A percentile compares a stretch with the other conserved stretches of the same genome.
phyloP scores from a whole-genome alignment of 2,888 invertebrate species.

The Ctena decussata region DNA sequence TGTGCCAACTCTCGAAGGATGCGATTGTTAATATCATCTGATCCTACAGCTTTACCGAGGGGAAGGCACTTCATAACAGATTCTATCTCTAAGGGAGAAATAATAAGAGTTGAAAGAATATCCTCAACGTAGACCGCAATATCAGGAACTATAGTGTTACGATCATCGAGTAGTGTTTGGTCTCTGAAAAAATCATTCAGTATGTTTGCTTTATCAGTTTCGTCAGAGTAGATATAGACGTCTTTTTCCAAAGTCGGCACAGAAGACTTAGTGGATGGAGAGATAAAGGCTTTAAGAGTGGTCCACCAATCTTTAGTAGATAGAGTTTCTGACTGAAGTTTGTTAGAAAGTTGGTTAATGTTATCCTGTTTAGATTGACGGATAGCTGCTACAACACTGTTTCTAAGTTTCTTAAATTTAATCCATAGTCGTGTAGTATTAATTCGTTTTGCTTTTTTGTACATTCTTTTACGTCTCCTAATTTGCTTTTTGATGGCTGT shows the following conservation, averaged over 20 bases:
- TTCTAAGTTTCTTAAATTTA: background rate
- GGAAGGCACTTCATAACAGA: too few relatives aligned
- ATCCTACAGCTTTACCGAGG: too few relatives aligned
- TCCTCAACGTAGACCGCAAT: too few relatives aligned
- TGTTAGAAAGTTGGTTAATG: background rate
- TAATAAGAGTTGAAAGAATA: too few relatives aligned
- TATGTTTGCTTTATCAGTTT: too few relatives aligned
- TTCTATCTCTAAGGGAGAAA: too few relatives aligned
- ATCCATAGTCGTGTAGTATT: background rate
- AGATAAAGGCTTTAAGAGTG: background rate
- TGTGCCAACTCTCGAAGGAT: too few relatives aligned
- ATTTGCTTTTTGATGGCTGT: background rate
- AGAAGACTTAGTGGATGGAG: background rate
- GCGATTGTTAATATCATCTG: too few relatives aligned
- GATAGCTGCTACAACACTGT: background rate
- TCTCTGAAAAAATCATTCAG: too few relatives aligned
- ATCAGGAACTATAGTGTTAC: too few relatives aligned
- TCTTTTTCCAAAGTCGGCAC: background rate
- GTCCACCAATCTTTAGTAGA: background rate
- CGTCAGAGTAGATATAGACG: too few relatives aligned
- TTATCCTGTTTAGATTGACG: background rate
- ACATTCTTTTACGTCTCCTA: background rate
- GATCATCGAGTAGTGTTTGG: too few relatives aligned
- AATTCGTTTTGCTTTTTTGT: background rate
- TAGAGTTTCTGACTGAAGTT: background rate